Evolutionary conservation across 1,140 invertebrate species (phyloP).

Genomic region (Luehdorfia chinensis): DNA sequence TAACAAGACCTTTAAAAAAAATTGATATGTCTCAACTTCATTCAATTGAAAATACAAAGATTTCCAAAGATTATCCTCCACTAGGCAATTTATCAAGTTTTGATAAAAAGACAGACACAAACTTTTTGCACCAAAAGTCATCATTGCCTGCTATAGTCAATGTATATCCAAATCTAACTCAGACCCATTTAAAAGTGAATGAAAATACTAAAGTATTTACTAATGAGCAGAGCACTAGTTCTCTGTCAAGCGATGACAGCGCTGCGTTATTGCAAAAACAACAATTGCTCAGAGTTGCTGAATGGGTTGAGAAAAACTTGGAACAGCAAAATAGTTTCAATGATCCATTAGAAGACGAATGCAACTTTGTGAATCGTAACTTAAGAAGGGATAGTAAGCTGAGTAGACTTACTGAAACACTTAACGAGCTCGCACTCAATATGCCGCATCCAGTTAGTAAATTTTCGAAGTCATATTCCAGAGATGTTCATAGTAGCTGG

Average conservation of each 20-base stretch:
- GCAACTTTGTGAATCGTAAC: conserved; percentile 42
- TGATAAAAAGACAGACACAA: conserved; percentile 38
- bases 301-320: conserved; percentile 82
- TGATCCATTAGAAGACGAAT: conserved; percentile 63
- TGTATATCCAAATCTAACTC: conserved; percentile 67
- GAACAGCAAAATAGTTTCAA: conserved; percentile 73
- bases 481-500: conserved; percentile 51
- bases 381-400: conserved; percentile 55
- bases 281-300: conserved; percentile 82
- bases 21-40: conserved; percentile 67
- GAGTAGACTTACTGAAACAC: conserved; percentile 57
- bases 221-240: conserved; percentile 74
- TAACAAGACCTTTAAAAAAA: conserved; percentile 57
- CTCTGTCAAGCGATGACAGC: conserved; percentile 73
- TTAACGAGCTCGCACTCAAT: conserved; percentile 62
- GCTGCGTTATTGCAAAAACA: conserved; percentile 77
- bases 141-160: conserved; percentile 56
- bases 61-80: conserved; percentile 64
- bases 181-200: conserved; percentile 68
- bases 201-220: conserved; percentile 67
- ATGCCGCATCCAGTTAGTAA: conserved; percentile 71
- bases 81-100: conserved; percentile 30
- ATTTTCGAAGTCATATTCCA: conserved; percentile 52
- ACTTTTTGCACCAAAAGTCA: conserved; percentile 24
- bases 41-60: conserved; percentile 67